phyloP scores from a whole-genome alignment of 2,888 invertebrate genomes.

The Idaea aversata region DNA sequence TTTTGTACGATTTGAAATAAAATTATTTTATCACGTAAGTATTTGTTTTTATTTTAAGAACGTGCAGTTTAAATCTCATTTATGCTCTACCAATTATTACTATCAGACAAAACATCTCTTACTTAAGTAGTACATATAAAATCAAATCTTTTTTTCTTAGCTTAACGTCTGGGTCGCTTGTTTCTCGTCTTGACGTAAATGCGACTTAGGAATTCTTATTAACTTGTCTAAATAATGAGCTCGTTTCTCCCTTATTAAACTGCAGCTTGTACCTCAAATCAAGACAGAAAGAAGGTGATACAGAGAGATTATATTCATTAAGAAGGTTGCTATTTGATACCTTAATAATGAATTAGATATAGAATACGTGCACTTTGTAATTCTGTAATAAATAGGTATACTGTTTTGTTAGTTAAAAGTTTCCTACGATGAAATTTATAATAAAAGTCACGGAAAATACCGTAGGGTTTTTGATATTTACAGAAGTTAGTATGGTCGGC shows the following conservation, averaged over 20 bases:
- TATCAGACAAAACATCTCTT: neutral
- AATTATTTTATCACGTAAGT: too few relatives aligned
- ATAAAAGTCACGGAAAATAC: too few relatives aligned
- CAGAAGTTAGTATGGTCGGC: too few relatives aligned
- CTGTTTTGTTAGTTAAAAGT: neutral
- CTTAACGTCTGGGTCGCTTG: slow-evolving; percentile 57
- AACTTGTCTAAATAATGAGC: slow-evolving; percentile 67
- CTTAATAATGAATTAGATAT: neutral
- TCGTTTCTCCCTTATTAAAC: slow-evolving; percentile 20
- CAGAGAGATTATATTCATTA: slow-evolving; percentile 2
- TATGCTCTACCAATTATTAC: too few relatives aligned
- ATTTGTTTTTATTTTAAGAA: too few relatives aligned
- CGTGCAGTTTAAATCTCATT: too few relatives aligned
- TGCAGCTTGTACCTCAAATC: slow-evolving; percentile 11
- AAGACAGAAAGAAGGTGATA: slow-evolving; percentile 2
- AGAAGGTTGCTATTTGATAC: neutral
- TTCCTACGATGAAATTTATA: too few relatives aligned
- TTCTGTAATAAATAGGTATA: neutral
- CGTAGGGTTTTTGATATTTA: too few relatives aligned
- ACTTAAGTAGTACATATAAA: neutral
- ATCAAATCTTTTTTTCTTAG: slow-evolving; percentile 37
- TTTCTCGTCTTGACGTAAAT: slow-evolving; percentile 64
- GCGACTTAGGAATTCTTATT: slow-evolving; percentile 71
- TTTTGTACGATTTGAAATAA: too few relatives aligned
- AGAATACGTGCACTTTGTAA: neutral